These are phyloP conservation scores for Spodoptera litura DNA, from an alignment of 1,140 invertebrate genomes.

Conservation along the genomic window DNA sequence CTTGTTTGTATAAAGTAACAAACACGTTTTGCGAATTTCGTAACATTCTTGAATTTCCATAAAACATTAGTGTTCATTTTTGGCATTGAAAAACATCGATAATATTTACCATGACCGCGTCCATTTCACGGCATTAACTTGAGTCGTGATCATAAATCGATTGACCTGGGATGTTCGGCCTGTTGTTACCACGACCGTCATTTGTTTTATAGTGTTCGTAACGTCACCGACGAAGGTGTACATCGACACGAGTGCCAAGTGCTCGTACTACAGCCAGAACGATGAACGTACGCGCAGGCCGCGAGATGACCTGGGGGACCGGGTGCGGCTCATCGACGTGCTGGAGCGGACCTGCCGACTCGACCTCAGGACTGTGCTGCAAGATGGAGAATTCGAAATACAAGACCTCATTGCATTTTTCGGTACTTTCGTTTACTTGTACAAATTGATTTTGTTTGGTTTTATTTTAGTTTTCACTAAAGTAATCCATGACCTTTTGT, in stretches of 20 bases:
- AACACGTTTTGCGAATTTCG: slow-evolving; percentile 43
- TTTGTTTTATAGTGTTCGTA: slow-evolving; percentile 77
- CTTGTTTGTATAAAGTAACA: slow-evolving; percentile 52
- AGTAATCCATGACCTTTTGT: not conserved
- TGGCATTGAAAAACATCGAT: slow-evolving; percentile 29
- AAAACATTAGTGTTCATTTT: not conserved
- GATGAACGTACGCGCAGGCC: slow-evolving; percentile 65
- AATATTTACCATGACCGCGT: slow-evolving; percentile 3
- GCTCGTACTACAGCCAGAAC: slow-evolving; percentile 79
- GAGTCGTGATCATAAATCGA: slow-evolving; percentile 19
- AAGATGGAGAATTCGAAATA: slow-evolving; percentile 77
- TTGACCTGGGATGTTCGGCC: slow-evolving; percentile 10
- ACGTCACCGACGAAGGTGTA: slow-evolving; percentile 82
- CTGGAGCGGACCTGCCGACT: slow-evolving; percentile 73
- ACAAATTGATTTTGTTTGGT: not conserved
- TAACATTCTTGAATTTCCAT: slow-evolving; percentile 9
- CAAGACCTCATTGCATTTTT: slow-evolving; percentile 83
- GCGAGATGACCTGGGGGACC: slow-evolving; percentile 60
- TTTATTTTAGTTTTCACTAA: not conserved
- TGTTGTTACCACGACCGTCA: slow-evolving; percentile 62
- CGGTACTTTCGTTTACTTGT: slow-evolving; percentile 67
- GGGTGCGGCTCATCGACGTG: slow-evolving; percentile 69
- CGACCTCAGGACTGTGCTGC: slow-evolving; percentile 74
- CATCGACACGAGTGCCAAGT: slow-evolving; percentile 78
- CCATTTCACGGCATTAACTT: slow-evolving; percentile 24